These are phyloP conservation scores for Rhinoraja longicauda DNA, from an alignment of 2,797 vertebrate genomes.

Conservation along the genomic window DNA sequence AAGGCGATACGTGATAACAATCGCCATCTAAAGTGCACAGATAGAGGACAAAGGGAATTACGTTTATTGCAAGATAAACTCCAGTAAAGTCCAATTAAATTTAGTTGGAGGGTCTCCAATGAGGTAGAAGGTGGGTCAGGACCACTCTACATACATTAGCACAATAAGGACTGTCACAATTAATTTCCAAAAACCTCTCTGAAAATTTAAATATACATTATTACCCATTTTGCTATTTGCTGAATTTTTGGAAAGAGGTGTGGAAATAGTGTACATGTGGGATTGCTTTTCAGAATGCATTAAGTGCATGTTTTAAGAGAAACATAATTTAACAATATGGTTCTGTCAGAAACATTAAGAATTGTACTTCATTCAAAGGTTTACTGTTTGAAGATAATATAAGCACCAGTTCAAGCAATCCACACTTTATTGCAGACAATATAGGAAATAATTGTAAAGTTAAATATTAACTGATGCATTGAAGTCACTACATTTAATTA, in stretches of 20 bases:
- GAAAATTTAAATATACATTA: not conserved
- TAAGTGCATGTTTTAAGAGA: not conserved
- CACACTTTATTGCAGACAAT: constrained; percentile 2
- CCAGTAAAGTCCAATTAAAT: too few species aligned
- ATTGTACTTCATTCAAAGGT: not conserved
- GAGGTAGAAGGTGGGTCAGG: too few species aligned
- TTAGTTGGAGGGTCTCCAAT: too few species aligned
- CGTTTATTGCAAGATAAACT: too few species aligned
- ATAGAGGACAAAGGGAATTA: too few species aligned
- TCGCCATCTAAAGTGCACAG: too few species aligned
- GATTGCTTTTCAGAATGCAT: not conserved
- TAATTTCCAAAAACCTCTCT: not conserved
- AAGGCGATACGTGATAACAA: too few species aligned
- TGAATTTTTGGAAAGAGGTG: not conserved
- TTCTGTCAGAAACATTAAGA: not conserved
- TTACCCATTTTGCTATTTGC: not conserved
- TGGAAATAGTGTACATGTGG: not conserved
- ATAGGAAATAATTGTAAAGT: not conserved
- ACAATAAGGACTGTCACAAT: not conserved
- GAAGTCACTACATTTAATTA: not conserved
- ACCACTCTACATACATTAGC: not conserved
- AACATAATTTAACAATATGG: not conserved
- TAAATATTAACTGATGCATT: constrained; percentile 14
- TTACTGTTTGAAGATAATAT: constrained; percentile 5
- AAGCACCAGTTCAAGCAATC: not conserved